These are phyloP conservation scores for Drosophila pseudotakahashii DNA, from an alignment of 2,888 invertebrate species.

Conservation along the genomic window DNA sequence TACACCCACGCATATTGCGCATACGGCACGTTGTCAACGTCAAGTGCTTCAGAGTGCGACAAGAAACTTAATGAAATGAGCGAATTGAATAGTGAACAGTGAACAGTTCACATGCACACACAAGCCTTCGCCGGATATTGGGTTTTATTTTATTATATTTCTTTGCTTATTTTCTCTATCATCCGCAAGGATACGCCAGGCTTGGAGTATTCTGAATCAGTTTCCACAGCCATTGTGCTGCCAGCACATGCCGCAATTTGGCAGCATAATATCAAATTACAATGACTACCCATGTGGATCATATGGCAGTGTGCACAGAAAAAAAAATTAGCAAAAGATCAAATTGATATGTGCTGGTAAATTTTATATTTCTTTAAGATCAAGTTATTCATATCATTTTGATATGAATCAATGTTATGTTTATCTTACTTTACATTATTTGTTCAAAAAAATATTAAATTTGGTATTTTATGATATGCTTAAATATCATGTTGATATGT, in stretches of 20 bases:
- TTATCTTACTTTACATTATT: no score
- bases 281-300: conserved; percentile 45
- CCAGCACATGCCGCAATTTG: conserved; percentile 67
- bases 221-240: conserved; percentile 28
- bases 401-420: no score
- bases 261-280: conserved; percentile 75
- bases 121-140: conserved; percentile 44
- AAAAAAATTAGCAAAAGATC: no score
- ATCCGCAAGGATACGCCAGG: not conserved
- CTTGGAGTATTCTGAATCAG: conserved; percentile 21
- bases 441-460: no score
- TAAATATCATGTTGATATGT: no score
- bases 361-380: no score
- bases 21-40: conserved; percentile 66
- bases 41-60: conserved; percentile 56
- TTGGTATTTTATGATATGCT: no score
- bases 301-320: not conserved
- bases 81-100: conserved; percentile 66
- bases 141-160: conserved; percentile 75
- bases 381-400: no score
- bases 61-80: conserved; percentile 77
- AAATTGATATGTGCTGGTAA: no score
- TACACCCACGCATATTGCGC: conserved; percentile 54
- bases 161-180: conserved; percentile 46
- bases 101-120: conserved; percentile 33